Evolutionary conservation across 2,888 invertebrate genomes (phyloP).

Genomic region (Ochlodes sylvanus): DNA sequence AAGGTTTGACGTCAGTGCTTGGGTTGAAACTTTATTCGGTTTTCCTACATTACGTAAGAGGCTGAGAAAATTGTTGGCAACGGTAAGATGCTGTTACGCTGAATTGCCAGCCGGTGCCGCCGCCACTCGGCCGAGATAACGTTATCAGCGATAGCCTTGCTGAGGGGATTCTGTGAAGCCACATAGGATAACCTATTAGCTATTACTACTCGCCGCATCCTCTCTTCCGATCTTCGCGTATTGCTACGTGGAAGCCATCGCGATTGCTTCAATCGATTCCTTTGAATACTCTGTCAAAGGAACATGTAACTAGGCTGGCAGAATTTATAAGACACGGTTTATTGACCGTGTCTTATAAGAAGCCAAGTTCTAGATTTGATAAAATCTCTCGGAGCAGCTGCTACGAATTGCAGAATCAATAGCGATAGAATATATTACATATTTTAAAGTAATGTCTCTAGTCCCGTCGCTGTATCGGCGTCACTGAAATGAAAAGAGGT

Average conservation of each 20-base stretch:
- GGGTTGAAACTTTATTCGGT: constrained; percentile 21
- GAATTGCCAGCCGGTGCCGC: constrained; percentile 48
- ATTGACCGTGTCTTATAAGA: not conserved
- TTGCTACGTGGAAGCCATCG: not conserved
- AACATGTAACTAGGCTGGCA: not conserved
- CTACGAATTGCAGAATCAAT: not conserved
- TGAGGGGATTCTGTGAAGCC: constrained; percentile 73
- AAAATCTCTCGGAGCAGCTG: not conserved
- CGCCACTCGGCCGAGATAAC: constrained; percentile 68
- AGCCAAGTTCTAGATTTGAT: not conserved
- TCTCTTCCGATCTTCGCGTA: constrained; percentile 39
- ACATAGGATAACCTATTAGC: constrained; percentile 50
- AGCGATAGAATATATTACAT: not conserved
- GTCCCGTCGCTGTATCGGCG: constrained; percentile 51
- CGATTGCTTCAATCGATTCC: constrained; percentile 3
- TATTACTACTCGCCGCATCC: constrained; percentile 46
- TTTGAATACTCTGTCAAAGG: not conserved
- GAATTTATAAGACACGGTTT: not conserved
- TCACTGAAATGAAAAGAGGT: constrained; percentile 81
- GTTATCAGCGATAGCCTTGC: constrained; percentile 82
- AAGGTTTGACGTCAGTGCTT: constrained; percentile 19
- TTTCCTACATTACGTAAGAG: constrained; percentile 34
- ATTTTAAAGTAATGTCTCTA: constrained; percentile 12
- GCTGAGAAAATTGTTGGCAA: constrained; percentile 35
- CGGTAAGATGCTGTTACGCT: constrained; percentile 46